Evolutionary conservation across 2,113 vertebrate genomes (phyloP).

Genomic region (Phaethornis superciliosus): DNA sequence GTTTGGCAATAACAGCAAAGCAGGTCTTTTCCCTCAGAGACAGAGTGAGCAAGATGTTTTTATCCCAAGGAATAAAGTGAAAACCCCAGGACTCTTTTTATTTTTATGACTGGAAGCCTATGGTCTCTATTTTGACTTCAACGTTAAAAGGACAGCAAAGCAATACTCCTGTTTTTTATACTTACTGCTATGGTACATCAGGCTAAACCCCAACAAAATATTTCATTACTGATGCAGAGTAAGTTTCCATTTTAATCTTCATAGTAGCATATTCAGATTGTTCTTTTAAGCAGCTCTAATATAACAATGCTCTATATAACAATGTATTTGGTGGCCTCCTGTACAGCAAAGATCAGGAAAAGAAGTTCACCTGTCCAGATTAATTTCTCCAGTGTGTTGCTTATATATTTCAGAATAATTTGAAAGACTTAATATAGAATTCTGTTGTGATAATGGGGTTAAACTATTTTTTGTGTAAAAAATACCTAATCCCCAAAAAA

Average conservation of each 20-base stretch:
- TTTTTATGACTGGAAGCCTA: background rate
- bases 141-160: background rate
- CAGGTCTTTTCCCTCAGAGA: background rate
- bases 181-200: background rate
- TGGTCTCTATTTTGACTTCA: background rate
- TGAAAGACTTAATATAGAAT: background rate
- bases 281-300: background rate
- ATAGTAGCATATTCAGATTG: background rate
- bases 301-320: background rate
- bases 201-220: background rate
- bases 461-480: background rate
- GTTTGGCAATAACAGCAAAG: background rate
- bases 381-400: background rate
- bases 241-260: background rate
- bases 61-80: background rate
- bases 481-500: background rate
- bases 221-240: background rate
- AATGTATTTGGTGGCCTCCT: background rate
- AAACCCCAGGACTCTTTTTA: background rate
- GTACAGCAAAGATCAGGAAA: background rate
- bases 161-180: background rate
- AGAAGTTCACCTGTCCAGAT: background rate
- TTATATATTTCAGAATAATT: background rate
- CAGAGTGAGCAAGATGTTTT: background rate
- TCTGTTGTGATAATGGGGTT: background rate